Conservation (phyloP, 2,113 vertebrate genomes). For the Ptilonorhynchus violaceus region DNA sequence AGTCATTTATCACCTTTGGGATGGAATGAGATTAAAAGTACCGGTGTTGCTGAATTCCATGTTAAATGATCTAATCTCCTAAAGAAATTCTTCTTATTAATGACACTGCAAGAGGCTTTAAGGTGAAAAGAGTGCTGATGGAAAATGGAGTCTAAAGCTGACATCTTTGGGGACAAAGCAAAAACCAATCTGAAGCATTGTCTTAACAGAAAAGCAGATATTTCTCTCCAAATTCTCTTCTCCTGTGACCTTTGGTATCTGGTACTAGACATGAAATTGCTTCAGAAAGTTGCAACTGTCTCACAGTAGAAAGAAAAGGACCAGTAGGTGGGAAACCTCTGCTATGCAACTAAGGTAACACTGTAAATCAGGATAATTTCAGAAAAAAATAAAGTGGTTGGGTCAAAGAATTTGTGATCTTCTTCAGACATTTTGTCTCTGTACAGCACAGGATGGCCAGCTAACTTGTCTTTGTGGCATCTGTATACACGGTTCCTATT, state of each 20-base stretch:
- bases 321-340: accelerated
- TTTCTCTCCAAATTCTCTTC: background rate
- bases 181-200: background rate
- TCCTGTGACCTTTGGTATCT: background rate
- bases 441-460: background rate
- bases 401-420: background rate
- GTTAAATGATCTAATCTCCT: background rate
- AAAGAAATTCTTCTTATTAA: background rate
- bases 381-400: background rate
- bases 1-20: background rate
- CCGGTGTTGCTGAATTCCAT: background rate
- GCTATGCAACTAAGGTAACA: background rate
- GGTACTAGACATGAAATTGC: background rate
- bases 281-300: background rate
- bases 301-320: background rate
- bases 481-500: background rate
- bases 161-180: background rate
- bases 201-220: background rate
- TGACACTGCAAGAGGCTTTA: background rate
- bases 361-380: background rate
- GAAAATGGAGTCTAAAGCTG: background rate
- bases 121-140: background rate
- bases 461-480: background rate
- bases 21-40: background rate
- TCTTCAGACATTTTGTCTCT: background rate